These are phyloP conservation scores for Zaprionus camerounensis DNA, from an alignment of 1,140 invertebrate species.

Conservation along the genomic window DNA sequence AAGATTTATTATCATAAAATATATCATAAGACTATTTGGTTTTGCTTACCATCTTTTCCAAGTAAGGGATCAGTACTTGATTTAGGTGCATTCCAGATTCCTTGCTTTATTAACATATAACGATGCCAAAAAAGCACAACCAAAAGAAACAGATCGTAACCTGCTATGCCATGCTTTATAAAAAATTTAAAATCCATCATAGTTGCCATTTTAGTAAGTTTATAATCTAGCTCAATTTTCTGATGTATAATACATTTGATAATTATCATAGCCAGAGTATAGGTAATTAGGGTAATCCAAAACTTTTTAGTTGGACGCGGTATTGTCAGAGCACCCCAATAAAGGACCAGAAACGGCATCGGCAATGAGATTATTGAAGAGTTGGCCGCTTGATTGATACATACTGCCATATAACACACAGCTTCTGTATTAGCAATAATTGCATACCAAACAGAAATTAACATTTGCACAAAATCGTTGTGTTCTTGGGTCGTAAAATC, in stretches of 20 bases:
- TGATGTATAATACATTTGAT: conserved; percentile 99
- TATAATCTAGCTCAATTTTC: conserved; percentile 93
- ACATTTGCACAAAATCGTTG: conserved; percentile 74
- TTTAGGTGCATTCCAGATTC: conserved; percentile 62
- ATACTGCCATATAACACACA: conserved; percentile 97
- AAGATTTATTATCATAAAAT: neutral
- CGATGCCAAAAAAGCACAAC: conserved; percentile 98
- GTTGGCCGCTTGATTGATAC: conserved; percentile 95
- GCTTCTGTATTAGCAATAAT: conserved; percentile 96
- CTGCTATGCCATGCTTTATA: conserved; percentile 92
- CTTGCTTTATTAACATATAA: conserved; percentile 85
- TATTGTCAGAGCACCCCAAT: conserved; percentile 98
- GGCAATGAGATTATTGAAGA: conserved; percentile 93
- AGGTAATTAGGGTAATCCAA: conserved; percentile 98
- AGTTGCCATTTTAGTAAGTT: conserved; percentile 86
- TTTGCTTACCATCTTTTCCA: conserved; percentile 20
- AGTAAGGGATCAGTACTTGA: conserved; percentile 24
- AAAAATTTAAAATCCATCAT: conserved; percentile 95
- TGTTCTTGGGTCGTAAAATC: conserved; percentile 61
- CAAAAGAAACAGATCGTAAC: conserved; percentile 95
- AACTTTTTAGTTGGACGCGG: conserved; percentile 98
- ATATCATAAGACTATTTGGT: neutral
- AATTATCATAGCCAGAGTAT: conserved; percentile 95
- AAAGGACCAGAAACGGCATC: conserved; percentile 96
- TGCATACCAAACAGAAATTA: conserved; percentile 91